Base-by-base conservation (phyloP, 2,888 invertebrate species). In the Microctonus aethiopoides region DNA sequence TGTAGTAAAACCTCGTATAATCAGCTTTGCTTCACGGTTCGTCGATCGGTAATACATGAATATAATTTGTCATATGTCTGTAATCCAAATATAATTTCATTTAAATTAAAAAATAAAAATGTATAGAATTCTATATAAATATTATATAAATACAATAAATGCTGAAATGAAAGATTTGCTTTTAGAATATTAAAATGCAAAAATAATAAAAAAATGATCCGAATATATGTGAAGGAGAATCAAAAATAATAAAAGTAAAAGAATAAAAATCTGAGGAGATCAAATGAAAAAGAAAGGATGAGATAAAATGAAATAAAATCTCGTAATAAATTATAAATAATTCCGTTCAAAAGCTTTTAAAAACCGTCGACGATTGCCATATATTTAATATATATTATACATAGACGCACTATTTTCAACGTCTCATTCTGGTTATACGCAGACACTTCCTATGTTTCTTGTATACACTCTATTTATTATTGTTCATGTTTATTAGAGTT, bases 401-500 rank as follows among this genome's bases (percentile, higher is more conserved):
- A n/a, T 77, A 79, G 65, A 54, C 26, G 39, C 54, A 34, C 26
- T 62, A 41, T 46, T 26, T 41, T 62, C 13, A 57, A 59, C 41
- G 76, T 81, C 79, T 81, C 84, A 81, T 84, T 81, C 83, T 84
- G 81, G 84, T 83, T 84, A 81, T 81, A 78, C 79, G 83, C 85
- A 81, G 79, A 84, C 16, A 46, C 83, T 84, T 83, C 83, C 81
- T 85, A 82, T 76, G 81, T 86, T 46, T 85, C 81, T 83, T 80
- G 81, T 83, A 84, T 80, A 84, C 84, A 81, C 81, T 84, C 83
- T 85, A 85, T 85, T 86, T 85, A 86, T 85, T 81, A 86, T 85
- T 86, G 86, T 85, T 86, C 85, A 86, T 84, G 86, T 86, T 86
- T 85, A 84, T 82, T 86, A 85, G 84, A 86, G 83, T 84, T 81